Evolutionary conservation across 2,888 invertebrate species (phyloP).

Genomic region (Epirrita christyi): DNA sequence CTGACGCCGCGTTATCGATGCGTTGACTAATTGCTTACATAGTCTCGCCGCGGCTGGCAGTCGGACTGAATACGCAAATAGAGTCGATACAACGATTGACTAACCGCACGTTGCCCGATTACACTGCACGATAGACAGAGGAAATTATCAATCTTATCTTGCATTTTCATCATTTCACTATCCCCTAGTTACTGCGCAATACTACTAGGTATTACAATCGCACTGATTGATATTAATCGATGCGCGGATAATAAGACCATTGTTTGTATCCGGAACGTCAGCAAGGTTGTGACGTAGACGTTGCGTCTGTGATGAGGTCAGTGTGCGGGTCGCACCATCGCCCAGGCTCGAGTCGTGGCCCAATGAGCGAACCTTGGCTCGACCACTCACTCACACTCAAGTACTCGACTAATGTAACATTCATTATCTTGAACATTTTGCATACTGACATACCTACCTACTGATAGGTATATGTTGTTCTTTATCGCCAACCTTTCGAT

Average conservation of each 20-base stretch:
- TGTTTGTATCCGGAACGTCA: conserved; percentile 49
- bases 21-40: conserved; percentile 78
- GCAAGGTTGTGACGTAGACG: conserved; percentile 47
- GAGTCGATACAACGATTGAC: conserved; percentile 70
- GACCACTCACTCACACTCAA: conserved; percentile 1
- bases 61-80: conserved; percentile 70
- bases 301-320: conserved; percentile 59
- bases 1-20: conserved; percentile 67
- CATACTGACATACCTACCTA: not conserved
- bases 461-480: not conserved
- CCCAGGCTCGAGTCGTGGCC: conserved; percentile 36
- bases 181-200: conserved; percentile 11
- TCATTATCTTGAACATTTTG: conserved; percentile 13
- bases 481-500: conserved; percentile 10
- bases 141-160: conserved; percentile 37
- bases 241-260: conserved; percentile 47
- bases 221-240: conserved; percentile 46
- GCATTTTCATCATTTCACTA: conserved; percentile 29
- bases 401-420: conserved; percentile 4
- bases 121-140: conserved; percentile 43
- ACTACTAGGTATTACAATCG: conserved; percentile 27
- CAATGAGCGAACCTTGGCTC: conserved; percentile 28
- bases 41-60: conserved; percentile 61
- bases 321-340: conserved; percentile 53
- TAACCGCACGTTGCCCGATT: conserved; percentile 70